Evolutionary conservation across 2,113 vertebrate genomes (phyloP), one percentile per base, ranked within the genome.

Genomic region (Xiphorhynchus elegans): DNA sequence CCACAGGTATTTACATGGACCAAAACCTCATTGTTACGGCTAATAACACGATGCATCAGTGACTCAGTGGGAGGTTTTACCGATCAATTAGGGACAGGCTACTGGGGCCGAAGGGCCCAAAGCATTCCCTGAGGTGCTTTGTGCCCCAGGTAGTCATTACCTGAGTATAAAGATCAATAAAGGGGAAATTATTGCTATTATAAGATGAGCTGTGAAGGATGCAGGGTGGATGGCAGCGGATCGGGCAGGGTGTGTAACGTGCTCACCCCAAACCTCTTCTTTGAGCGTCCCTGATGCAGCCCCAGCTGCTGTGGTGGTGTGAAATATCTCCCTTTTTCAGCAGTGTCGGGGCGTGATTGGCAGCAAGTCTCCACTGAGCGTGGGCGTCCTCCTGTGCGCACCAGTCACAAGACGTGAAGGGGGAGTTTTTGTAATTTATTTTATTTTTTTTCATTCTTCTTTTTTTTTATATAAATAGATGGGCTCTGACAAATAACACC

Each of bases 1-100:
- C 78, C 62, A 29, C 91, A 95, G 96, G 96, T 96, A 82, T 98
- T 95, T 92, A 78, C 49, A n/a, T 62, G 92, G 94, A 84, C 89
- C 84, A 94, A 95, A 95, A 84, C 86, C 49, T 28, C 21, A 5
- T 77, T 44, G 35, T 97, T 91, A 82, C 95, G 81, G 96, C 89
- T 87, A 80, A 95, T 82, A 94, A 91, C 87, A 76, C 42, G 93
- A 96, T 77, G 96, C 92, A 77, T 75, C 14, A 50, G 81, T 52
- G 89, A 93, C 95, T 84, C 15, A 9, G 93, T 82, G 73, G 75
- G 96, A 94, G 96, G 89, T 82, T 95, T 97, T 90, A 23, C 87
- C 46, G 75, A 92, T 96, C 62, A 62, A 90, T 96, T 90, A 91
- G 95, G 92, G 91, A 87, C 96, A 1, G 3, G 89, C 80, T 86